These are phyloP conservation scores for Heliconius eleuchia DNA, from an alignment of 1,140 invertebrate genomes.

Conservation along the genomic window DNA sequence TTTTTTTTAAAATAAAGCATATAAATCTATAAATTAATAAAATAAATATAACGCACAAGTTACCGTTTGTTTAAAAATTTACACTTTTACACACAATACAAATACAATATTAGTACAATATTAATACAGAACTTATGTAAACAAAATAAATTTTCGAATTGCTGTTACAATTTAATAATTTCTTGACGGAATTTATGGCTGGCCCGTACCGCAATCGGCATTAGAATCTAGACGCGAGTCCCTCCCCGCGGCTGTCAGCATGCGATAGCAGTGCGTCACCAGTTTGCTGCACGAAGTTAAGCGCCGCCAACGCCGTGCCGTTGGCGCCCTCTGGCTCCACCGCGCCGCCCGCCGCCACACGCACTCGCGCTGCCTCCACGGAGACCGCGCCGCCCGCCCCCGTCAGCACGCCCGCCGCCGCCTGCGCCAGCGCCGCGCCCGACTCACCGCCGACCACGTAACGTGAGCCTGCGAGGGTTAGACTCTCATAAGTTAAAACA, in stretches of 20 bases:
- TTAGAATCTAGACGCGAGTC: slow-evolving; percentile 84
- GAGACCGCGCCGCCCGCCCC: slow-evolving; percentile 41
- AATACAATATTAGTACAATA: too few relatives aligned
- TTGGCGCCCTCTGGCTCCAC: slow-evolving; percentile 37
- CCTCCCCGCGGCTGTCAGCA: slow-evolving; percentile 85
- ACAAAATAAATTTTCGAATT: too few relatives aligned
- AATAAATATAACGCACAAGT: too few relatives aligned
- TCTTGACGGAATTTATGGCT: too few relatives aligned
- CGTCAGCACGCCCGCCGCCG: slow-evolving; percentile 45
- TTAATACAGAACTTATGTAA: too few relatives aligned
- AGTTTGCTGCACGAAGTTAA: slow-evolving; percentile 83
- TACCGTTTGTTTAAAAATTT: too few relatives aligned
- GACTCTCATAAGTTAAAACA: background rate
- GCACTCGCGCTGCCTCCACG: slow-evolving; percentile 42
- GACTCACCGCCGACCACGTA: slow-evolving; percentile 63
- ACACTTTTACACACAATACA: too few relatives aligned
- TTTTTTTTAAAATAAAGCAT: too few relatives aligned
- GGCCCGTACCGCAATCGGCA: background rate
- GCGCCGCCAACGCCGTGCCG: slow-evolving; percentile 76
- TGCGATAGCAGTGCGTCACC: slow-evolving; percentile 82
- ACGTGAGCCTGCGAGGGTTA: slow-evolving; percentile 46
- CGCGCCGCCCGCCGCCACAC: slow-evolving; percentile 37
- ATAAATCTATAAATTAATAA: too few relatives aligned
- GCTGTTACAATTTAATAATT: too few relatives aligned
- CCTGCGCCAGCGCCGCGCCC: slow-evolving; percentile 48